These are phyloP conservation scores for Petrosia ficiformis DNA, from an alignment of 37 sponge, comb jelly and placozoan species.

Conservation along the genomic window DNA sequence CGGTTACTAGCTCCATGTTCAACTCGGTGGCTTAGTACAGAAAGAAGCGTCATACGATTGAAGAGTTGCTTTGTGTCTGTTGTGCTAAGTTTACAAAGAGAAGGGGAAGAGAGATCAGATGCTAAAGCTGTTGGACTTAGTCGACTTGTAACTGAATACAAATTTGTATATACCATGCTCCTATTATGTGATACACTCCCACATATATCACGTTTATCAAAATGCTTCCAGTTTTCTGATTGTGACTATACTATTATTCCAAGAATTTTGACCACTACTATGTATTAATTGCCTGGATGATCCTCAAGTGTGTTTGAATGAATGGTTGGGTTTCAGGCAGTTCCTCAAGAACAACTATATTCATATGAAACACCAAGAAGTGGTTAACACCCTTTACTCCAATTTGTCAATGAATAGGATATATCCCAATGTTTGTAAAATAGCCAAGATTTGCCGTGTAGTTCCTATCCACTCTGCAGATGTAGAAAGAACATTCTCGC, in stretches of 20 bases:
- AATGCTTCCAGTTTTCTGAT: conserved; percentile 14
- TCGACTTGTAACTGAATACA: conserved; percentile 14
- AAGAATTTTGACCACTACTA: conserved; percentile 19
- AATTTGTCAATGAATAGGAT: background rate
- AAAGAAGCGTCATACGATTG: conserved; percentile 10
- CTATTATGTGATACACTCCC: conserved; percentile 28
- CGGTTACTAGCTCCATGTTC: conserved; percentile 29
- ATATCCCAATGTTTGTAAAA: conserved; percentile 20
- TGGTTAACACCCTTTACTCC: conserved; percentile 15
- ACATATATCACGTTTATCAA: conserved; percentile 34
- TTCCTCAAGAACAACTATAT: conserved; percentile 14
- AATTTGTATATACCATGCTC: conserved; percentile 40
- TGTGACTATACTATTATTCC: conserved; percentile 38
- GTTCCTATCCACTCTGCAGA: conserved; percentile 18
- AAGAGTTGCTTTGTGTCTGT: conserved; percentile 23
- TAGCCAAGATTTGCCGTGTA: conserved; percentile 19
- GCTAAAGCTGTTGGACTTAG: conserved; percentile 36
- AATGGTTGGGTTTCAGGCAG: conserved; percentile 19
- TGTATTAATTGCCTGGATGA: background rate
- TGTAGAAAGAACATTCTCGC: conserved; percentile 2
- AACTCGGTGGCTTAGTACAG: conserved; percentile 49
- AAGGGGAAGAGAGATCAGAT: conserved; percentile 26
- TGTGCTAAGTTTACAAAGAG: conserved; percentile 31
- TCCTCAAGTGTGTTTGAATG: conserved; percentile 19
- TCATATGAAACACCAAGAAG: conserved; percentile 17